These are phyloP conservation scores for Drosophila peninsularis DNA, from an alignment of 2,888 invertebrate species.

Conservation along the genomic window DNA sequence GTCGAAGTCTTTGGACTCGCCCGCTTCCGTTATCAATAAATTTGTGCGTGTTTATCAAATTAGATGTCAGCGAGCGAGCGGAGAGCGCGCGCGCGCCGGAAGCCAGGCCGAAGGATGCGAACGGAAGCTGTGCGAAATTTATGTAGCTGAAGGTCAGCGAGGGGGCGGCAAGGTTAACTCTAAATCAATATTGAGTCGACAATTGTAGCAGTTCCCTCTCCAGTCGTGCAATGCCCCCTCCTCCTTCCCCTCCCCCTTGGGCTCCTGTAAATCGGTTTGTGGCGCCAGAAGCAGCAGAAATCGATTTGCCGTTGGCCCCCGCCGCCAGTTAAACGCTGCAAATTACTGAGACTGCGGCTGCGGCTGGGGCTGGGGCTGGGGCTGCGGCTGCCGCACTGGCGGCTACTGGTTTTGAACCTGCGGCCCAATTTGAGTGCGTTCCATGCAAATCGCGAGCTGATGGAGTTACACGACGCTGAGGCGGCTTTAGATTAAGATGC, in stretches of 20 bases:
- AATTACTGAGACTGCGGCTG: constrained; percentile 57
- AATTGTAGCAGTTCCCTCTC: not conserved
- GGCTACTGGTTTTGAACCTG: constrained; percentile 73
- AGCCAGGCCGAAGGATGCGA: constrained; percentile 15
- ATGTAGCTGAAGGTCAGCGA: constrained; percentile 42
- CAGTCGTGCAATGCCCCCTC: not conserved
- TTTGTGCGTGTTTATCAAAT: constrained; percentile 75
- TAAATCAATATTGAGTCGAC: constrained; percentile 56
- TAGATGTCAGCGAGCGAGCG: constrained; percentile 12
- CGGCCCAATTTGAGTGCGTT: constrained; percentile 73
- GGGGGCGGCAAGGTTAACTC: constrained; percentile 48
- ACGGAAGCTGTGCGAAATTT: constrained; percentile 48
- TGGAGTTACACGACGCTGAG: not conserved
- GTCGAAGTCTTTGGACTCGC: constrained; percentile 26
- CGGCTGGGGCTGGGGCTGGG: constrained; percentile 1
- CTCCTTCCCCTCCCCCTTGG: not conserved
- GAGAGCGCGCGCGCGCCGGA: constrained; percentile 26
- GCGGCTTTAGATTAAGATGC: constrained; percentile 18
- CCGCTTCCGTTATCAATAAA: constrained; percentile 72
- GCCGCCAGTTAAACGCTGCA: constrained; percentile 74
- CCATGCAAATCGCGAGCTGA: constrained; percentile 9
- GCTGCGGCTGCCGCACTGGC: constrained; percentile 22
- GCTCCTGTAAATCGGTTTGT: constrained; percentile 70
- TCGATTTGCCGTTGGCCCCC: constrained; percentile 76
- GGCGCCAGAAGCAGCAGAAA: constrained; percentile 72